phyloP scores from a whole-genome alignment of 2,797 vertebrate species.

The Helostoma temminkii region DNA sequence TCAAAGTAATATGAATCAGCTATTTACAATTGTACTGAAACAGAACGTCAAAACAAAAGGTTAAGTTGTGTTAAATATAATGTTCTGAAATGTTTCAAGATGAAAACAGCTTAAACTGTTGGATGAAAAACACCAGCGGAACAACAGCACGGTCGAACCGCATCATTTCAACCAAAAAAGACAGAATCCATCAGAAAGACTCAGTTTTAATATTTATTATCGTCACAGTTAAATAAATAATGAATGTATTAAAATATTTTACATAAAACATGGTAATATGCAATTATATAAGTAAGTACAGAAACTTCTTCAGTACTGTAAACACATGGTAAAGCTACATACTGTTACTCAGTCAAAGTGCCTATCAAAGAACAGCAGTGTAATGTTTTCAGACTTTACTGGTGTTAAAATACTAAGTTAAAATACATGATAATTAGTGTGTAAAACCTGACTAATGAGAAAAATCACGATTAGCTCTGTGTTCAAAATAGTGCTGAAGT shows the following conservation, averaged over 20 bases:
- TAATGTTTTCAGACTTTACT: no score
- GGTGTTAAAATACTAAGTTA: neutral
- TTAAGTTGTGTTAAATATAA: neutral
- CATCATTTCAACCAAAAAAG: neutral
- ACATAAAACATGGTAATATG: constrained; percentile 20
- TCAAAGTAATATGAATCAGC: constrained; percentile 38
- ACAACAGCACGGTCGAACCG: no score
- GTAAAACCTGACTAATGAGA: neutral
- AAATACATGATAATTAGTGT: neutral
- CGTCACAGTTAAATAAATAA: constrained; percentile 60
- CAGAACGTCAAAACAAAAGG: constrained; percentile 37
- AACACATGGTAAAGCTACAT: no score
- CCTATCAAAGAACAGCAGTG: neutral
- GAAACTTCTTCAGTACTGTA: neutral
- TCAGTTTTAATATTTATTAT: constrained; percentile 33
- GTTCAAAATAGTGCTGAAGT: neutral
- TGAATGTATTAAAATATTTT: neutral
- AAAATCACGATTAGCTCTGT: neutral
- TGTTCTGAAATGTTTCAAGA: constrained; percentile 2
- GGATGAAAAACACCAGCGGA: no score
- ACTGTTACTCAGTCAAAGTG: constrained; percentile 10
- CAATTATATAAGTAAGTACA: constrained; percentile 10
- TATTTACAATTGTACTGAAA: constrained; percentile 13
- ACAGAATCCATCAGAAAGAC: neutral
- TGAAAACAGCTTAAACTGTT: neutral